phyloP scores from a whole-genome alignment of 2,888 invertebrate genomes.

The Tiliacea aurago region DNA sequence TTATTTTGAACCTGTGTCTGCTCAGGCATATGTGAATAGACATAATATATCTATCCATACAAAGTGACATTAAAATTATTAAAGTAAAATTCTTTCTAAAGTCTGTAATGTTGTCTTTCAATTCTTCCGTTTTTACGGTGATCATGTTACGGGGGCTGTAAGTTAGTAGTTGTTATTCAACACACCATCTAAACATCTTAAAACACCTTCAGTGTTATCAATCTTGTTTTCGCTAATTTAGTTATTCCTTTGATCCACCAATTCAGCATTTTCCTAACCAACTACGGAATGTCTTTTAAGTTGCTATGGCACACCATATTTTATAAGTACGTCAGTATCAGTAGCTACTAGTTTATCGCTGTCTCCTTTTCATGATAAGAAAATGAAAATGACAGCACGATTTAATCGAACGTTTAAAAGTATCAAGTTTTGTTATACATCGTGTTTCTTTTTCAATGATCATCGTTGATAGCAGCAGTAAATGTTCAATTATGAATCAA shows the following conservation, averaged over 20 bases:
- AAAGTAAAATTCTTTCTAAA: too few relatives aligned
- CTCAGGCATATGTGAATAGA: neutral
- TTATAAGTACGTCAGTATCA: neutral
- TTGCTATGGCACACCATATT: neutral
- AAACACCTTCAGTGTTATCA: neutral
- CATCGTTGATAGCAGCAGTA: neutral
- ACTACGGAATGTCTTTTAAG: neutral
- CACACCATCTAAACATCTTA: neutral
- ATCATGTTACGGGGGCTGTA: too few relatives aligned
- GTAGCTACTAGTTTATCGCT: neutral
- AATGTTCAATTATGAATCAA: constrained; percentile 9
- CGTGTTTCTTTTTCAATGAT: constrained; percentile 11
- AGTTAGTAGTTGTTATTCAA: neutral
- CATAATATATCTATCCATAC: neutral
- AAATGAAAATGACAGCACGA: neutral
- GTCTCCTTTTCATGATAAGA: neutral
- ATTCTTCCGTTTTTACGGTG: too few relatives aligned
- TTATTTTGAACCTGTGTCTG: neutral
- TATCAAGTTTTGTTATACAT: neutral
- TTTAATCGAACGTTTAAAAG: constrained; percentile 5
- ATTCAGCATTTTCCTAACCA: neutral
- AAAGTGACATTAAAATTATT: too few relatives aligned
- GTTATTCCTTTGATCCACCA: neutral
- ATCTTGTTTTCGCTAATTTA: neutral
- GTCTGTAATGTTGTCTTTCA: neutral